phyloP scores from a whole-genome alignment of 2,888 invertebrate species.

The Crematogaster levior region DNA sequence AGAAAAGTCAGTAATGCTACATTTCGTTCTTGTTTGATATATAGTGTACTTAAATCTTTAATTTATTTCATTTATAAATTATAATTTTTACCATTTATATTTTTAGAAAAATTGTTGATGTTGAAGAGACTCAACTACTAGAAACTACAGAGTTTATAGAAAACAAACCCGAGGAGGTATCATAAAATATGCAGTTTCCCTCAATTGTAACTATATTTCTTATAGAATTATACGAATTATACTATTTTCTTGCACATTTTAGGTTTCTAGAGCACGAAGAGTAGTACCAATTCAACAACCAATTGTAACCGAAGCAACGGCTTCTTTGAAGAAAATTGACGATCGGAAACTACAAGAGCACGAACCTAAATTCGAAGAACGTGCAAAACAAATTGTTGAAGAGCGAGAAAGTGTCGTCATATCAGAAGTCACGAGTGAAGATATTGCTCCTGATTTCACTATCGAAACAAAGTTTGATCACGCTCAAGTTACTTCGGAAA shows the following conservation, averaged over 20 bases:
- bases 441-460: constrained; percentile 76
- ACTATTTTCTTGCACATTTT: constrained; percentile 35
- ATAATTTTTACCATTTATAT: constrained; percentile 19
- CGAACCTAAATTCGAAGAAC: constrained; percentile 84
- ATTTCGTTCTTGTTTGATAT: background rate
- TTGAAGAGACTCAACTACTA: constrained; percentile 87
- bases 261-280: constrained; percentile 86
- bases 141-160: constrained; percentile 88
- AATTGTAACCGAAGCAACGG: constrained; percentile 88
- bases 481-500: constrained; percentile 80
- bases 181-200: constrained; percentile 3
- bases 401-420: constrained; percentile 85
- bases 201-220: background rate
- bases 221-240: background rate
- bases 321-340: constrained; percentile 89
- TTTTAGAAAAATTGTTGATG: constrained; percentile 86
- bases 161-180: constrained; percentile 83
- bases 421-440: constrained; percentile 81
- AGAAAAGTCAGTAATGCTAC: constrained; percentile 78
- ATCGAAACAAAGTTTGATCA: constrained; percentile 77
- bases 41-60: background rate
- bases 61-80: constrained; percentile 22
- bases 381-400: constrained; percentile 86
- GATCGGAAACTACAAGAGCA: constrained; percentile 85
- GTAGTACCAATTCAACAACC: constrained; percentile 88